Base-by-base conservation (phyloP, 35 echinoderm and acorn worm genomes). In the Ptychodera flava region DNA sequence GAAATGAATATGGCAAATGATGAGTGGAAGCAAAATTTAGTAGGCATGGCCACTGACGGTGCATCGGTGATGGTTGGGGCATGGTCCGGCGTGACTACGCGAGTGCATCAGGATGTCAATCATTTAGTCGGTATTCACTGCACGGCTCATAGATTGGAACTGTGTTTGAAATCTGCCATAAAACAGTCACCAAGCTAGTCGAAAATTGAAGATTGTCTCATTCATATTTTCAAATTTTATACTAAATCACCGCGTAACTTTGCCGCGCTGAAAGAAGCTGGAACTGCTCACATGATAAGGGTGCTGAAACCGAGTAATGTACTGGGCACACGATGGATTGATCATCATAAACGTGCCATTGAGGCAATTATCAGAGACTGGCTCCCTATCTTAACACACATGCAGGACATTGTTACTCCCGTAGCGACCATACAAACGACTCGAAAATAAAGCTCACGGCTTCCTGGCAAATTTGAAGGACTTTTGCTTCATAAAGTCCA, bases 31-130 rank as follows among this genome's bases (percentile, higher is more conserved):
- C 34, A 83, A 83, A 82, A 81, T 53, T 75, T 89, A 76, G 22
- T 79, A 30, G 88, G 88, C 16, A 81, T 89, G 15, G 88, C 79
- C 33, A 83, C 88, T 53, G 80, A 83, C 53, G 81, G 88, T 33
- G 88, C 80, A 78, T 31, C 88, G n/a, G 88, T 89, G 37, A 89
- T 89, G 81, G 82, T 81, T 31, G 88, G 88, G 30, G 82, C 31
- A 22, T 37, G 77, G 36, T 82, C 27, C 33, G 81, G 80, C 34
- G 80, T 89, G 31, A 38, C 82, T 77, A 84, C 81, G 88, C 81
- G 88, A 89, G 29, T 89, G 29, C 37, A 83, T 35, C 52, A 83
- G 35, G 36, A 77, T 83, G 88, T 83, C 32, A 37, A 37, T 32
- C 84, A 31, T 81, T 38, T 83, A 2, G 76, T 89, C 35, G 81